Base-by-base conservation (phyloP, 1,140 invertebrate species). In the Neuroterus valhalla region DNA sequence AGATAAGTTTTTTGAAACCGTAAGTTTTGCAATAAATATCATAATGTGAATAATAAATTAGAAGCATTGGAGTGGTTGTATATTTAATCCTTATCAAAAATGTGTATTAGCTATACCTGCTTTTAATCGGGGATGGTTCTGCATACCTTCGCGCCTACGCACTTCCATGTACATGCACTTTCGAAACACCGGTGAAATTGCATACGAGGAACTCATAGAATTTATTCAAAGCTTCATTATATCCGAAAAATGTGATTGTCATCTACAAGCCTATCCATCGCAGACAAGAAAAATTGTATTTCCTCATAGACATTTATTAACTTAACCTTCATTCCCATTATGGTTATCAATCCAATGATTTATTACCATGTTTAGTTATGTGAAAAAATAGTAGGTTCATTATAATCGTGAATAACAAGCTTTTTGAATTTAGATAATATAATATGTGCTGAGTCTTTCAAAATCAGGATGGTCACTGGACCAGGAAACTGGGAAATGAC, bases 171-270 rank as follows among this genome's bases (percentile, higher is more conserved):
- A 1, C 31, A 38, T 38, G 31, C 10, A 38, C 26, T n/a, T 14
- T 14, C 26, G n/a, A 14, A 26, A 23, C n/a, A 38, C 55, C 55
- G 23, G 55, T 62, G 55, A 62, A 62, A 62, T 62, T 31, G 55
- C 55, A 62, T 31, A 62, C 26, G 55, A 62, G 55, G 21, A 62
- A 62, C 55, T 62, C 55, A 5, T n/a, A 62, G 55, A 62, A 62
- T 62, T 62, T 62, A 62, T 62, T 62, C 55, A 62, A 62, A 62
- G 55, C 55, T 62, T 62, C 55, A 62, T 62, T 62, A 62, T 62
- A 62, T 62, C 55, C 55, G 31, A 62, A 62, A 62, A 62, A 62
- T 62, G 55, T 26, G 31, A 62, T 23, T 62, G 55, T 62, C 55
- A 62, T 62, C 55, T 26, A 62, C 55, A 62, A 62, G 23, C 23